Conservation (phyloP, 2,113 vertebrate genomes). For the Pipa parva region DNA sequence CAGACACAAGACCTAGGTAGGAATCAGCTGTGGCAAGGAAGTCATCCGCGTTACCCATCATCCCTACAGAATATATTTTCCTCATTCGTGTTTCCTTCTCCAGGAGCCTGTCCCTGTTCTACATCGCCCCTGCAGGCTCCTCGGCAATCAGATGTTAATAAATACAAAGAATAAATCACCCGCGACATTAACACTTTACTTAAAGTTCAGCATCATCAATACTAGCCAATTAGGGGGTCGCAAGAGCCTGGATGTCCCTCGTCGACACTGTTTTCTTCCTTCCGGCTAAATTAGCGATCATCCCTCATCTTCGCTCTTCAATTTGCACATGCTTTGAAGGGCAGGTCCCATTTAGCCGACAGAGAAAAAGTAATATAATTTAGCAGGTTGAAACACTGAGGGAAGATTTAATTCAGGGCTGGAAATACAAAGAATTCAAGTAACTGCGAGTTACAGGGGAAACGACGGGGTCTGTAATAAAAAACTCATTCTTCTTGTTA, state of each 20-base stretch:
- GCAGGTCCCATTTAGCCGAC: background rate
- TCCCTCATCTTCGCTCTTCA: conserved; percentile 1
- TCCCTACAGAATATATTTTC: no score
- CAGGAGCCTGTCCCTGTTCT: background rate
- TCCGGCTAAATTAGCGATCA: conserved; percentile 18
- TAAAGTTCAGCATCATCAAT: conserved; percentile 35
- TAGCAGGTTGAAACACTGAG: no score
- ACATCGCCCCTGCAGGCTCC: background rate
- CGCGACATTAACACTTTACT: conserved; percentile 27
- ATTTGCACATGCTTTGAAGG: background rate
- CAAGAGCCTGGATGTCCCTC: background rate
- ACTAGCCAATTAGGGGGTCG: conserved; percentile 20
- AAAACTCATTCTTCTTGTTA: no score
- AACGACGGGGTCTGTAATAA: no score
- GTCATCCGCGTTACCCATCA: no score
- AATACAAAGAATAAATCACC: conserved; percentile 27
- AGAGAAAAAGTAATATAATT: no score
- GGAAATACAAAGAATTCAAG: no score
- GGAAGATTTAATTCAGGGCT: no score
- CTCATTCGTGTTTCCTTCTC: background rate
- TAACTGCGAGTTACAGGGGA: no score
- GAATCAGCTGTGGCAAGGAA: no score
- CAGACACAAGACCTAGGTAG: no score
- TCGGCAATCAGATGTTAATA: conserved; percentile 20
- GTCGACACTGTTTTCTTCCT: background rate